A percentile compares a stretch with the other conserved stretches of the same genome.
Conservation (phyloP, 1,140 invertebrate species). For the Gryllus bimaculatus region DNA sequence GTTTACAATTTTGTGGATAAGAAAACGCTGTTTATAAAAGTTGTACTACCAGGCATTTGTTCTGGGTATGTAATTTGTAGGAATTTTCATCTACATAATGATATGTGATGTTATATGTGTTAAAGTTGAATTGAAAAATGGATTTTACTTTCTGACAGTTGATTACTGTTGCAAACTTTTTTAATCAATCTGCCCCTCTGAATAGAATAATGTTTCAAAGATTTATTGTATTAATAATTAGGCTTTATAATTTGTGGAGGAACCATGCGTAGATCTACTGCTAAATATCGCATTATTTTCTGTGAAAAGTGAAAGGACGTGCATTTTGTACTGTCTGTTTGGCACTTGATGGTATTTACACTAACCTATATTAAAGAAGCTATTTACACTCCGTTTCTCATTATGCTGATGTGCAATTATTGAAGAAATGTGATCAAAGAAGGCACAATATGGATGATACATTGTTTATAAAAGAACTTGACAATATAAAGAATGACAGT, state of each 20-base stretch:
- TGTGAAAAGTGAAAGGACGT: background rate
- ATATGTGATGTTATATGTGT: too few relatives aligned
- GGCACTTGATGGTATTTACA: conserved; percentile 18
- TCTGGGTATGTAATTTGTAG: too few relatives aligned
- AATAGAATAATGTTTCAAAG: background rate
- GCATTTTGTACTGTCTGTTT: conserved; percentile 15
- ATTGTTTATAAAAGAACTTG: background rate
- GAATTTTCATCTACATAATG: too few relatives aligned
- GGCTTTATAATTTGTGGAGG: background rate
- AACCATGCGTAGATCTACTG: background rate
- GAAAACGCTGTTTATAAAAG: background rate
- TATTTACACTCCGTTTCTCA: background rate
- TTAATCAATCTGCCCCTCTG: background rate
- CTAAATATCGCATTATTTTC: background rate
- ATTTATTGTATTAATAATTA: background rate
- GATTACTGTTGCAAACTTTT: background rate
- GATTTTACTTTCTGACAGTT: background rate
- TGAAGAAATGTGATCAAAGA: background rate
- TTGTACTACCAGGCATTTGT: too few relatives aligned
- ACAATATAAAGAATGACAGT: background rate
- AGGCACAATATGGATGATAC: conserved; percentile 17
- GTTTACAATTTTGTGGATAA: background rate
- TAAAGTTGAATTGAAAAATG: too few relatives aligned
- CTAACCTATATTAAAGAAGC: background rate
- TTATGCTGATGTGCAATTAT: conserved; percentile 9